Evolutionary conservation across 1,140 invertebrate species (phyloP), one percentile per base, ranked within the genome.

Genomic region (Orchesella cincta): DNA sequence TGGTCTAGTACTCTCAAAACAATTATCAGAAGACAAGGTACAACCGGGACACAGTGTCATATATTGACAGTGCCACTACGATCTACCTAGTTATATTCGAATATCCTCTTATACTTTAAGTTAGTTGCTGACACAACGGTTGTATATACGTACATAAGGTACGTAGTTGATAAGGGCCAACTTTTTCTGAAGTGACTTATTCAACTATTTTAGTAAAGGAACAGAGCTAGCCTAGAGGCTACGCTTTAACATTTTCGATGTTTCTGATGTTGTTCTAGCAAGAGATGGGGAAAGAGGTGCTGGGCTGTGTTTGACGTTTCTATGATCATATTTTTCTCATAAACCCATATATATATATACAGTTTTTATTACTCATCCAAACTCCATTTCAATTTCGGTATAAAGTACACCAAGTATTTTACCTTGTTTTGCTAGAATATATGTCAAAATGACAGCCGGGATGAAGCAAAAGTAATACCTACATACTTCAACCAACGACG

Each of bases 261-360:
- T n/a, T n/a, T n/a, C n/a, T n/a, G n/a, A n/a, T n/a, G n/a, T n/a
- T n/a, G n/a, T n/a, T n/a, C n/a, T n/a, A n/a, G n/a, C n/a, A n/a
- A n/a, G n/a, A n/a, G n/a, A n/a, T n/a, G n/a, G n/a, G n/a, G n/a
- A n/a, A n/a, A n/a, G n/a, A n/a, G n/a, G n/a, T n/a, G n/a, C 39
- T 46, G 39, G 39, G 20, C 52, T 57, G 52, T 57, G 52, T 57
- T 57, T 57, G 52, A 57, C 52, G 52, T 57, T 57, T 57, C 52
- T 57, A 57, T 57, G 52, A 57, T 57, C 52, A 57, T 57, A 8
- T 57, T 23, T 57, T 57, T 57, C 23, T n/a, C n/a, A n/a, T n/a
- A n/a, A n/a, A n/a, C 23, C 23, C 52, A 57, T 57, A 26, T 23
- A 23, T 57, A 14, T 57, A 14, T 14, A 14, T 57, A 57, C 52